These are phyloP conservation scores for Sphyrna mokarran DNA, from an alignment of 2,113 vertebrate species.

Conservation along the genomic window DNA sequence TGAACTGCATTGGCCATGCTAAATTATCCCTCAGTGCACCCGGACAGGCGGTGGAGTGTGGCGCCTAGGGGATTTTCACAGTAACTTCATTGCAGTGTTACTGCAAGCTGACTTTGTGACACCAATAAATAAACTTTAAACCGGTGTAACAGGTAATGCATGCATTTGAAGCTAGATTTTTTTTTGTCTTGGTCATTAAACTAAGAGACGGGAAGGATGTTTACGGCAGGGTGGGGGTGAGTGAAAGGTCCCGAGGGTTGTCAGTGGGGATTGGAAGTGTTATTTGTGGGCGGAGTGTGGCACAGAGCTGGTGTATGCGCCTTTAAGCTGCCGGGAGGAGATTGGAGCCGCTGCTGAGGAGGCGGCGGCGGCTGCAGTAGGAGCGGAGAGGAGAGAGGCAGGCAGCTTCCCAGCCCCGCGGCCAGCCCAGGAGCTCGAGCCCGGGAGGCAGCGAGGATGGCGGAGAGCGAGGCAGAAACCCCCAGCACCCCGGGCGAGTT, in stretches of 20 bases:
- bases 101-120: too few relatives aligned
- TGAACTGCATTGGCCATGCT: too few relatives aligned
- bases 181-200: neutral
- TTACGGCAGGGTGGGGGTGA: neutral
- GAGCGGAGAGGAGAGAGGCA: neutral
- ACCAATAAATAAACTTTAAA: too few relatives aligned
- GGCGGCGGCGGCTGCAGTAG: neutral
- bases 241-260: too few relatives aligned
- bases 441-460: slow-evolving; percentile 61
- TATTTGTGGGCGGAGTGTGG: neutral
- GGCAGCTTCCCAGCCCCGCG: neutral
- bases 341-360: neutral
- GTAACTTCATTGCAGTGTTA: too few relatives aligned
- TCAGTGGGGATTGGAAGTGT: neutral
- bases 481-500: slow-evolving; percentile 93
- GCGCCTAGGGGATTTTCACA: too few relatives aligned
- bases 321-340: slow-evolving; percentile 3
- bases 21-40: too few relatives aligned
- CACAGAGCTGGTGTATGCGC: neutral
- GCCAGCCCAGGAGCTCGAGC: neutral
- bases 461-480: slow-evolving; percentile 90
- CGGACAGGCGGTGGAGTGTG: too few relatives aligned
- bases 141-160: neutral
- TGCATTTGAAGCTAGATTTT: neutral
- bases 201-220: neutral